These are phyloP conservation scores for Taphrorychus bicolor DNA, from an alignment of 2,888 invertebrate genomes.

Conservation along the genomic window DNA sequence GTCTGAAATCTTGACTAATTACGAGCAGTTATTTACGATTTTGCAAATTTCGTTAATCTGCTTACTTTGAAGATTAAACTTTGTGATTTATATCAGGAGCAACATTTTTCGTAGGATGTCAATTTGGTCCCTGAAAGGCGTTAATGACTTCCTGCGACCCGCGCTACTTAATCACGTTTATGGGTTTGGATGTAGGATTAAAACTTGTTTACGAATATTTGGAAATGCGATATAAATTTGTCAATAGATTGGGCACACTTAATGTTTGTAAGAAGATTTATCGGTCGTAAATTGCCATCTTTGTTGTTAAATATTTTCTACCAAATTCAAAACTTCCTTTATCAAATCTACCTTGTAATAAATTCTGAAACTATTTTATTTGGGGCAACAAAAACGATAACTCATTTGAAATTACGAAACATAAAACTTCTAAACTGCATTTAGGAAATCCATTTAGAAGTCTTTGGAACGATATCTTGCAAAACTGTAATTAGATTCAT, in stretches of 20 bases:
- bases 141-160: slow-evolving; percentile 32
- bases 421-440: slow-evolving; percentile 34
- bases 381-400: slow-evolving; percentile 21
- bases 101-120: slow-evolving; percentile 32
- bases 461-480: slow-evolving; percentile 46
- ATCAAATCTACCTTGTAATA: no score
- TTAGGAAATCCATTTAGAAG: slow-evolving; percentile 41
- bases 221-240: slow-evolving; percentile 2
- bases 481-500: slow-evolving; percentile 55
- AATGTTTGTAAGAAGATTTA: not conserved
- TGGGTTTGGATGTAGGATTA: slow-evolving; percentile 19
- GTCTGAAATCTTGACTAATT: slow-evolving; percentile 40
- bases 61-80: slow-evolving; percentile 40
- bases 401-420: slow-evolving; percentile 37
- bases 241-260: not conserved
- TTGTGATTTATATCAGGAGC: slow-evolving; percentile 37
- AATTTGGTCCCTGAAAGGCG: slow-evolving; percentile 32
- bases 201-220: slow-evolving; percentile 10
- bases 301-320: no score
- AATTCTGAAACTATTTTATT: no score
- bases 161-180: slow-evolving; percentile 26
- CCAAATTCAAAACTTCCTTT: no score
- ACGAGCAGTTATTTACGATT: slow-evolving; percentile 40
- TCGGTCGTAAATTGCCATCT: not conserved
- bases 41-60: slow-evolving; percentile 40